Evolutionary conservation across 2,113 vertebrate genomes (phyloP).

Genomic region (Podocnemis expansa): DNA sequence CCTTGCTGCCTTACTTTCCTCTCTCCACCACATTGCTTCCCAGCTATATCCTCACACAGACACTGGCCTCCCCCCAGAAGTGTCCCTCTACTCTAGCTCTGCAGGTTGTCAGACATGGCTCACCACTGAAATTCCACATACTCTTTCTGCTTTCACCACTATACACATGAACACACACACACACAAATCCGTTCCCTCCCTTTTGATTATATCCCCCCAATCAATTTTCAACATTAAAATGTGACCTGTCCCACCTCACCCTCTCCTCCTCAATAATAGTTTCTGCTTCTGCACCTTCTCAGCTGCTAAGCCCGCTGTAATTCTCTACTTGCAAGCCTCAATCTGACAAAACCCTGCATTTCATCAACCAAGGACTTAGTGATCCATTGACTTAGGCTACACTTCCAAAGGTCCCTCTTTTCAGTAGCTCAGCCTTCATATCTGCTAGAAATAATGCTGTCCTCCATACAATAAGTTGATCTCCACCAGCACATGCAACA

Average conservation of each 20-base stretch:
- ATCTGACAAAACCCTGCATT: background rate
- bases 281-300: background rate
- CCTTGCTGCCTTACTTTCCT: background rate
- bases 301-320: rapidly evolving
- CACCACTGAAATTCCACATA: background rate
- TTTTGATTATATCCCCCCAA: rapidly evolving
- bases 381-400: background rate
- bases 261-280: background rate
- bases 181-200: background rate
- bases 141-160: background rate
- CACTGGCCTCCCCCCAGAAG: background rate
- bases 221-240: background rate
- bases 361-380: background rate
- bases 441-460: background rate
- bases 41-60: background rate
- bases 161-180: background rate
- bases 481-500: background rate
- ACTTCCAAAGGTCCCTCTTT: background rate
- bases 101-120: background rate
- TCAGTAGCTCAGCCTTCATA: background rate
- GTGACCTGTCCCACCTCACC: background rate
- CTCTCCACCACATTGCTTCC: background rate
- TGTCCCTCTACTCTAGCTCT: background rate
- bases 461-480: background rate
- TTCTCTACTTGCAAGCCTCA: background rate